phyloP scores from a whole-genome alignment of 2,888 invertebrate genomes.

The Cryptocephalus moraei region DNA sequence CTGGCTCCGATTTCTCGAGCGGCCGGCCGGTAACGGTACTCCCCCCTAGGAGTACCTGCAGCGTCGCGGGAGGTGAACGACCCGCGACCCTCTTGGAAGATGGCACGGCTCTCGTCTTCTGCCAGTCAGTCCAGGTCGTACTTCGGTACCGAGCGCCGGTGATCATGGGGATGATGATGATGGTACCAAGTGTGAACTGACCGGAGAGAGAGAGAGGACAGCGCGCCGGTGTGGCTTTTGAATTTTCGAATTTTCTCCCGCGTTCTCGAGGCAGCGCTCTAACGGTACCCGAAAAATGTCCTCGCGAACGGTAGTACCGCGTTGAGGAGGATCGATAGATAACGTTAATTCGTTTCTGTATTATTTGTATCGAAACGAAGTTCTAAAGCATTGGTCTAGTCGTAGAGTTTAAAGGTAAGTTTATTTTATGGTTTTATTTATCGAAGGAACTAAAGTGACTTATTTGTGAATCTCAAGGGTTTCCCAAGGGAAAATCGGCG shows the following conservation, averaged over 20 bases:
- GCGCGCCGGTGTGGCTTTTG: slow-evolving; percentile 17
- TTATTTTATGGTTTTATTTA: no score
- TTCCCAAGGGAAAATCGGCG: no score
- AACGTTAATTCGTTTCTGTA: no score
- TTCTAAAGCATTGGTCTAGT: no score
- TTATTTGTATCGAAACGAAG: no score
- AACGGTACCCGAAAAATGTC: neutral
- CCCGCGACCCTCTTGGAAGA: slow-evolving; percentile 30
- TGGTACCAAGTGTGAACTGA: no score
- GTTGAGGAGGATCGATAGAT: neutral
- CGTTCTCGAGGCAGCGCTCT: neutral
- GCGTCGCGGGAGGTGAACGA: slow-evolving; percentile 32
- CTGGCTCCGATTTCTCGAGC: no score
- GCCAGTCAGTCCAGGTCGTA: slow-evolving; percentile 29
- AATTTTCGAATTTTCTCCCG: neutral
- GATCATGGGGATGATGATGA: slow-evolving; percentile 26
- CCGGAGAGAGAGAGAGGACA: slow-evolving; percentile 9
- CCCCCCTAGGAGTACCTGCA: slow-evolving; percentile 33
- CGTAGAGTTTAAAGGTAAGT: no score
- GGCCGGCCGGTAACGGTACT: slow-evolving; percentile 29
- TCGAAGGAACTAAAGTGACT: no score
- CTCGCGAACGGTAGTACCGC: neutral
- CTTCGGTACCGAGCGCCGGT: slow-evolving; percentile 27
- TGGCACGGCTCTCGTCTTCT: slow-evolving; percentile 29
- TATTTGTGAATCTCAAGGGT: no score